Base-by-base conservation (phyloP, 2,888 invertebrate species). In the Acleris cristana region DNA sequence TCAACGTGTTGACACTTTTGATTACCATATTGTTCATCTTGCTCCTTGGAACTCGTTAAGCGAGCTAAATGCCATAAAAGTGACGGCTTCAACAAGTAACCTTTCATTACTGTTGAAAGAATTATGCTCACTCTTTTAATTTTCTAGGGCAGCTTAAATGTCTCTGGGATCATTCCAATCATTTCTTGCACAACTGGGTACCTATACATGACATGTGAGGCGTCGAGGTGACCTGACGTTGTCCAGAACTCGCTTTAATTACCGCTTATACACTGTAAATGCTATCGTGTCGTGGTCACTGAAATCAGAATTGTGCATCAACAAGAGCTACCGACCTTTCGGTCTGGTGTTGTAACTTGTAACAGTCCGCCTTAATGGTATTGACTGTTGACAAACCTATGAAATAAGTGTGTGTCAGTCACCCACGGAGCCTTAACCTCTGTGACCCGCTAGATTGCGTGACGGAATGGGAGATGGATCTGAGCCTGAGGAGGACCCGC, bases 191-290 rank as follows among this genome's bases (percentile, higher is more conserved):
- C 71, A 75, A 66, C 66, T 40, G 0, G 14, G 40, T 40, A 64
- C 65, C 55, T 52, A 48, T 51, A 56, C 23, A 45, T 53, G 53
- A 57, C 23, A 57, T 12, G 19, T 59, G 4, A 83, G 83, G 83
- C 87, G 76, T 73, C 72, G 80, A 74, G 76, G 79, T 80, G 78
- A 74, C 68, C 54, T 40, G 58, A 44, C 48, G 51, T 58, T 44
- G n/a, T 76, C 74, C 74, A 40, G 74, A 72, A 71, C 75, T 78
- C 74, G 77, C 79, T 77, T 82, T 84, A 88, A 89, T 89, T 85
- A 88, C 79, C 80, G 71, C 73, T 76, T 78, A 81, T 78, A 80
- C 82, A 83, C 78, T 78, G 73, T 74, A 72, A 68, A 63, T 55
- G 68, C 68, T 56, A 40, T 19, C 16, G 14, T 49, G 48, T 34